Percentiles rank a stretch among this genome's conserved stretches.
Conservation (phyloP, 2,888 invertebrate genomes). For the Octonoba sinensis region DNA sequence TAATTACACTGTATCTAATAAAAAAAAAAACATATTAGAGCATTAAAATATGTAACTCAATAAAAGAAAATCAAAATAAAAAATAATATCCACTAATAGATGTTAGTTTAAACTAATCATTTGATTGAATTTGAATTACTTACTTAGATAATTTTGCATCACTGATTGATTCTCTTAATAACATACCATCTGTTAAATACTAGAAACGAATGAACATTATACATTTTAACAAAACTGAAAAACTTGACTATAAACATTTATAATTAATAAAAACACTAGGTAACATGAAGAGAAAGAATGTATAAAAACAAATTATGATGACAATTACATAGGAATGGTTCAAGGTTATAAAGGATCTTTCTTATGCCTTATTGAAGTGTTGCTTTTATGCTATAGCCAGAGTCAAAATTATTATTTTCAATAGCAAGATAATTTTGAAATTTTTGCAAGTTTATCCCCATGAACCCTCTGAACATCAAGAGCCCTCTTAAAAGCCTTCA, state of each 20-base stretch:
- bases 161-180: slow-evolving; percentile 88
- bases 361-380: too few relatives aligned
- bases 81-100: not conserved
- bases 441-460: not conserved
- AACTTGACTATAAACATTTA: not conserved
- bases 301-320: too few relatives aligned
- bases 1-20: slow-evolving; percentile 81
- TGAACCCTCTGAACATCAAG: too few relatives aligned
- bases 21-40: not conserved
- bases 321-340: too few relatives aligned
- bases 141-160: slow-evolving; percentile 72
- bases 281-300: not conserved
- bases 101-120: too few relatives aligned
- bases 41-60: too few relatives aligned
- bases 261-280: not conserved
- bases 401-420: too few relatives aligned
- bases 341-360: too few relatives aligned
- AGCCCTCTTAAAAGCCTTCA: too few relatives aligned
- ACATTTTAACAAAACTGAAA: not conserved
- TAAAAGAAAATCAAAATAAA: too few relatives aligned
- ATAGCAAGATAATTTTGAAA: not conserved
- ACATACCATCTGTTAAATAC: slow-evolving; percentile 94
- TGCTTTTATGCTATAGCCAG: too few relatives aligned
- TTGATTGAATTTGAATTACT: slow-evolving; percentile 23
- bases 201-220: slow-evolving; percentile 69